Evolutionary conservation across 2,113 vertebrate genomes (phyloP).

Genomic region (Microcebus lehilahytsara): DNA sequence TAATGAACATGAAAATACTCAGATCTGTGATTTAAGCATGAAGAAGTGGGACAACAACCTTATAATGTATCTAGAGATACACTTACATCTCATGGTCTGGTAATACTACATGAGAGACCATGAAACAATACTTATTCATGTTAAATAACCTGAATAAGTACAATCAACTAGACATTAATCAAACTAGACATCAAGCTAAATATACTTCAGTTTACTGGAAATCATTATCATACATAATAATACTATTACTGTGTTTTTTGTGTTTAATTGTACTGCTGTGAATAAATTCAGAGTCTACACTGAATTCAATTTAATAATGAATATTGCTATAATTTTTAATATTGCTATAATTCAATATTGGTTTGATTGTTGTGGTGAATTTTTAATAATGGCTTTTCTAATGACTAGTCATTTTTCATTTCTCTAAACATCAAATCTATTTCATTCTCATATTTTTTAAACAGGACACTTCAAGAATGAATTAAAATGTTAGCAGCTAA

Average conservation of each 20-base stretch:
- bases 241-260: not conserved
- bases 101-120: not conserved
- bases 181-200: slow-evolving; percentile 20
- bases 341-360: not conserved
- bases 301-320: not conserved
- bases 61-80: not conserved
- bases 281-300: not conserved
- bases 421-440: slow-evolving; percentile 32
- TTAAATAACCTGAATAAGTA: slow-evolving; percentile 12
- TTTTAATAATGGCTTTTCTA: slow-evolving; percentile 10
- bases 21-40: not conserved
- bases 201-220: slow-evolving; percentile 11
- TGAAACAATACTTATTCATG: not conserved
- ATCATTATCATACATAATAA: not conserved
- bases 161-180: not conserved
- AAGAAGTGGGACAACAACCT: slow-evolving; percentile 5
- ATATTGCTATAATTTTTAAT: too few relatives aligned
- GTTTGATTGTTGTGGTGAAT: not conserved
- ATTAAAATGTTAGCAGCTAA: slow-evolving; percentile 31
- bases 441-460: not conserved
- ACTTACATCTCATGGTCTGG: not conserved
- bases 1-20: slow-evolving; percentile 1
- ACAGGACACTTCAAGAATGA: not conserved
- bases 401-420: not conserved
- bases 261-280: not conserved